Evolutionary conservation across 2,888 invertebrate species (phyloP).

Genomic region (Thereva nobilitata): DNA sequence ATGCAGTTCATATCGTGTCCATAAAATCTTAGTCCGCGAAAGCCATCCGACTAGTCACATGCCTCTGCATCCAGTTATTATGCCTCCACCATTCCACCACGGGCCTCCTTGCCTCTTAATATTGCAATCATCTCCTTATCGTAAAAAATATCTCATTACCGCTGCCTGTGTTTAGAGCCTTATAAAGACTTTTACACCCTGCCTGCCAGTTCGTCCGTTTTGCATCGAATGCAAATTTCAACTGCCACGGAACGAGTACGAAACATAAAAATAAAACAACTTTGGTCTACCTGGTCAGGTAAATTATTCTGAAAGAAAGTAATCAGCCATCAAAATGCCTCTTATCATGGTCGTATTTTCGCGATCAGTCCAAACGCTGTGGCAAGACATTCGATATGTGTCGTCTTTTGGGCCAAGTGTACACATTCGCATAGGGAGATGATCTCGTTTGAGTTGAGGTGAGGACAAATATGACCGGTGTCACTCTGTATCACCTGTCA

Average conservation of each 20-base stretch:
- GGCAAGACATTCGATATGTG: slow-evolving; percentile 15
- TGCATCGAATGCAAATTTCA: slow-evolving; percentile 25
- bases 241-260: not conserved
- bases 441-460: slow-evolving; percentile 25
- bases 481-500: slow-evolving; percentile 26
- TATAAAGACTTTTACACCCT: slow-evolving; percentile 33
- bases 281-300: slow-evolving; percentile 13
- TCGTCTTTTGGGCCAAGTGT: no score
- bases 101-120: slow-evolving; percentile 20
- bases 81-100: slow-evolving; percentile 16
- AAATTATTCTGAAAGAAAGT: slow-evolving; percentile 30
- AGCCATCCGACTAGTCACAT: slow-evolving; percentile 18
- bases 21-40: slow-evolving; percentile 23
- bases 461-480: slow-evolving; percentile 33
- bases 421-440: slow-evolving; percentile 9
- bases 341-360: slow-evolving; percentile 11
- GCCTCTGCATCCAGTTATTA: slow-evolving; percentile 17
- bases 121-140: slow-evolving; percentile 33
- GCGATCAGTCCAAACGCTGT: slow-evolving; percentile 18
- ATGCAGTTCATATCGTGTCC: slow-evolving; percentile 27
- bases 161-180: slow-evolving; percentile 31
- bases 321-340: slow-evolving; percentile 25
- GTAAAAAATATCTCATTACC: slow-evolving; percentile 31
- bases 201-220: slow-evolving; percentile 7
- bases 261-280: not conserved